Base-by-base conservation (phyloP, 2,888 invertebrate genomes). In the Lucinisca nassula region DNA sequence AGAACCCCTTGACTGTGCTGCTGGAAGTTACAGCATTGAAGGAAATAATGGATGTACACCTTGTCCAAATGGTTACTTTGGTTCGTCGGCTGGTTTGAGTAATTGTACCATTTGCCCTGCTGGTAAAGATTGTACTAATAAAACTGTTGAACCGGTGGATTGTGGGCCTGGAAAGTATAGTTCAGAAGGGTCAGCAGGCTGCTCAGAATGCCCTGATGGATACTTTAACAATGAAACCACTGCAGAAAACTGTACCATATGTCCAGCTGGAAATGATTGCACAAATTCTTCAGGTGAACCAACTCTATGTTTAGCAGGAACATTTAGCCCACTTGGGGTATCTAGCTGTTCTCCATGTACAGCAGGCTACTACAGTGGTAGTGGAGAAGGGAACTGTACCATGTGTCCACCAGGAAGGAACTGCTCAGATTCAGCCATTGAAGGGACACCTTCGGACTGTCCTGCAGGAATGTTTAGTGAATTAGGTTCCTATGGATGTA, bases 21-120 rank as follows among this genome's bases (percentile, higher is more conserved):
- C 86, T 49, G 93, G 94, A 72, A 89, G 58, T 10, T 92, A 87
- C 67, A 89, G 90, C 75, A 45, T 75, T 38, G 37, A 21, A 35
- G 92, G 92, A 12, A 72, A 80, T 12, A 24, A 77, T 0, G 55
- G 8, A 21, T 93, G 93, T 79, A 77, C 77, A 40, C 30, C 40
- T 30, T 89, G 88, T 84, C 21, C 78, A 51, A 0, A 55, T 45
- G 93, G 93, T 0, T 87, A 91, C 14, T 95, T 93, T 89, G 91
- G 93, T 38, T 58, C 77, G 4, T 80, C 84, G 2, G 92, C 90
- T 1, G 78, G 94, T 8, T 80, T 73, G n/a, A 82, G 87, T 0
- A n/a, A n/a, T n/a, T 95, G 95, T 85, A 92, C 90, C 3, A 80
- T 87, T 2, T 95, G 95, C 87, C 92, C 92, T 73, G 76, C 24